Evolutionary conservation across 2,797 vertebrate species (phyloP), one percentile per base, ranked within the genome.

Genomic region (Acropternis orthonyx): DNA sequence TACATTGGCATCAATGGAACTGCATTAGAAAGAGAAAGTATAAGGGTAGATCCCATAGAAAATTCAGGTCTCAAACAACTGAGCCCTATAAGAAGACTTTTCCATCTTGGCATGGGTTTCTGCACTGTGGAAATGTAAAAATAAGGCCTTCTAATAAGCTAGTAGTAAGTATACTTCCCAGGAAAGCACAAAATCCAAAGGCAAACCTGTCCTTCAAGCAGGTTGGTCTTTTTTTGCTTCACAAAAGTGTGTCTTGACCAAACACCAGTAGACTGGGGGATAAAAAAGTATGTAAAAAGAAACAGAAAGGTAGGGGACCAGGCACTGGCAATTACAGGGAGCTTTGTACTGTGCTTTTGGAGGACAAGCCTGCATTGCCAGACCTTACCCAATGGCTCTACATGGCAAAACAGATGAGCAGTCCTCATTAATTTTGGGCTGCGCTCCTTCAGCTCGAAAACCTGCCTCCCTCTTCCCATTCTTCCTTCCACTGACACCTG

Each of bases 391-490:
- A 71, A 4, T 9, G n/a, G 20, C 24, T 89, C 43, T 91, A 6
- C 43, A 74, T 19, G 44, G 48, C 17, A 27, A 65, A 94, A n/a
- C 2, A 1, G 44, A 73, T 6, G 8, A 65, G 14, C 11, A 63
- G 27, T 27, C 7, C 43, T 73, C 19, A 10, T 44, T 61, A 20
- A 34, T 36, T 78, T 16, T 34, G 12, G 39, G 20, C 24, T 52
- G 58, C 34, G 56, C 19, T 72, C 5, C 44, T 68, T 58, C 89
- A 43, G 55, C 51, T 32, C 12, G 52, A 12, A 62, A 71, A 81
- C 15, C 44, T 3, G 2, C 19, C 41, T 32, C 1, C 21, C 11
- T 16, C 18, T 46, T 19, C 21, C 16, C 2, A 1, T n/a, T 86
- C 46, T 32, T 48, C 43, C 37, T 56, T 28, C 58, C 39, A 5